Evolutionary conservation across 2,888 invertebrate genomes (phyloP), one percentile per base, ranked within the genome.

Genomic region (Chaetogeoica ovagalla): DNA sequence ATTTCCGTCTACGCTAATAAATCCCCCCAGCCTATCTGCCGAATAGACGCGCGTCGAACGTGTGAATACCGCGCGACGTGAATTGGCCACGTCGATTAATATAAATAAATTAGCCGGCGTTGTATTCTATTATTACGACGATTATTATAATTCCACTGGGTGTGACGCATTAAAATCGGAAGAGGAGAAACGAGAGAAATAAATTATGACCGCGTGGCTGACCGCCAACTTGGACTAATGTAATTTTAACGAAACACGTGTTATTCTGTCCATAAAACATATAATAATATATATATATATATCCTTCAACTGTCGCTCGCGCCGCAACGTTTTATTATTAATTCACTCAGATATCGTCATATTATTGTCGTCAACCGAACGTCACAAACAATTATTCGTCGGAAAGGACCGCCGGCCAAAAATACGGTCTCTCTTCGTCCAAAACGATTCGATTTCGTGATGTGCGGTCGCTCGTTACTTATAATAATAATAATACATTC

Each of bases 161-260:
- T 21, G 17, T 55, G 23, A 43, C 43, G 39, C 55, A 21, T 55
- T 39, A 74, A 21, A 62, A 62, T 59, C n/a, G 11, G 23, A 21
- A 60, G 21, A 13, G 2, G 15, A 30, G 19, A 5, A 63, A 11
- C 6, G 11, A 30, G 30, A 30, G 4, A 30, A 30, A 30, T 2
- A 30, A 63, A 52, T 23, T 60, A 69, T 21, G 70, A 79, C 70
- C 70, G 57, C 30, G 70, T 79, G 79, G 79, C 63, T 15, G 6
- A 13, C 63, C 23, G 71, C 79, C 79, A 79, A 79, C 55, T 30
- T 71, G 57, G 70, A 79, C 79, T 79, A 79, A 79, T 79, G 79
- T 79, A 71, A 63, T 79, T 71, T 71, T 79, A 79, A 79, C 71
- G 79, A 79, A 79, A 79, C 79, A 71, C 79, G 79, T 71, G 79